Evolutionary conservation across 2,797 vertebrate genomes (phyloP), one percentile per base, ranked within the genome.

Genomic region (Gymnoscopelus braueri): DNA sequence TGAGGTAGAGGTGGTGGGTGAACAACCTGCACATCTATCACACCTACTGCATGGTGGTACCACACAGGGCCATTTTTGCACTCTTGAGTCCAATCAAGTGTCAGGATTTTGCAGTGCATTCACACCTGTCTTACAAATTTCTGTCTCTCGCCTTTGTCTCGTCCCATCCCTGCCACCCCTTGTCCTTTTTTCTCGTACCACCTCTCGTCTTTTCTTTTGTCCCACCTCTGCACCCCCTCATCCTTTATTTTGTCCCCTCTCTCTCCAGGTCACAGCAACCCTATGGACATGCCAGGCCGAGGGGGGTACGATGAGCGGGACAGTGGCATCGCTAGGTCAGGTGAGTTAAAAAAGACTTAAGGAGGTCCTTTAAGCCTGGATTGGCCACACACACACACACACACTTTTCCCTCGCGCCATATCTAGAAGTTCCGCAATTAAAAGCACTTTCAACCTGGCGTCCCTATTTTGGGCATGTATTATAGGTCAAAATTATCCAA

Each of bases 281-380:
- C 98, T 52, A 98, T 99, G 97, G 98, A 99, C 93, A 99, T 99
- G 98, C 98, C 98, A 24, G 95, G 96, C 72, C 92, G 97, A 87
- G 95, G 97, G 65, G 89, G 94, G 51, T 92, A 94, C 47, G 96
- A 98, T 32, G 98, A 99, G 87, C 89, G 97, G 86, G 98, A 99
- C 93, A 98, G 97, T 13, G 98, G 98, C 61, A 99, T 99, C 85
- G 98, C 98, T 60, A 94, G 98, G 83, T 99, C 97, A 91, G 98
- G 98, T 99, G 93, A 91, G 91, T 87, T 9, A 35, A 4, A 19
- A 19, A 6, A 6, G 44, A 23, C 48, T 29, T 50, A 48, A 56
- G n/a, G 49, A n/a, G 14, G 11, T n/a, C 14, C 11, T 12, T 50
- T 12, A 50, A 14, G 14, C 49, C 12, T n/a, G 49, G 12, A 51